phyloP scores from a whole-genome alignment of 2,797 vertebrate species.

The Simalia tracyae region DNA sequence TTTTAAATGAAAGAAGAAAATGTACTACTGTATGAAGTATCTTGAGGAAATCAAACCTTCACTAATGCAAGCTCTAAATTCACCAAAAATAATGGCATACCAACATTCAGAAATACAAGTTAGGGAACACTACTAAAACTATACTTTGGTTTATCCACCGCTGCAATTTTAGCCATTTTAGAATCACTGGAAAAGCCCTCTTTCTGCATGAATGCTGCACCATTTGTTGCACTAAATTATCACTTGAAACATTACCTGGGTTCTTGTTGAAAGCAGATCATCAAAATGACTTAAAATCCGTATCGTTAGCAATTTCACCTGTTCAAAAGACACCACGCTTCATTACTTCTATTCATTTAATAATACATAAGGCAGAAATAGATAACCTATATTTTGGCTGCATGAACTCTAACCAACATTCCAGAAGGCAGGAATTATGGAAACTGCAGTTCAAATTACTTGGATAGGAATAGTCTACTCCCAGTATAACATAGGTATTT shows the following conservation, averaged over 20 bases:
- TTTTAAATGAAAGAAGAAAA: background rate
- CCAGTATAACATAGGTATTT: background rate
- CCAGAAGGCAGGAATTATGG: background rate
- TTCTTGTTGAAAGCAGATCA: conserved; percentile 70
- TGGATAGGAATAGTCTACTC: background rate
- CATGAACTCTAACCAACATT: background rate
- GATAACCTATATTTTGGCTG: background rate
- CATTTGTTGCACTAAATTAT: conserved; percentile 32
- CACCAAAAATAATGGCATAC: background rate
- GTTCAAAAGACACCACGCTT: conserved; percentile 41
- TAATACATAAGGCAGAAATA: background rate
- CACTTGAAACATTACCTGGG: conserved; percentile 77
- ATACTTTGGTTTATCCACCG: background rate
- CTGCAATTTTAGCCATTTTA: background rate
- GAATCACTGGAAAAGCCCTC: background rate
- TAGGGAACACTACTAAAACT: background rate
- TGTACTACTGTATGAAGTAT: background rate
- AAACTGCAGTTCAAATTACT: background rate
- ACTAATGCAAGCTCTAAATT: background rate
- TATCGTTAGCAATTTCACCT: conserved; percentile 91
- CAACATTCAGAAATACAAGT: background rate
- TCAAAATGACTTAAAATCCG: conserved; percentile 92
- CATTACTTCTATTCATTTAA: conserved; percentile 14
- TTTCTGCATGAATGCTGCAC: background rate
- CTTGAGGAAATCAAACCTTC: background rate